These are phyloP conservation scores for Nomada goodeniana DNA, from an alignment of 2,888 invertebrate species.

Conservation along the genomic window DNA sequence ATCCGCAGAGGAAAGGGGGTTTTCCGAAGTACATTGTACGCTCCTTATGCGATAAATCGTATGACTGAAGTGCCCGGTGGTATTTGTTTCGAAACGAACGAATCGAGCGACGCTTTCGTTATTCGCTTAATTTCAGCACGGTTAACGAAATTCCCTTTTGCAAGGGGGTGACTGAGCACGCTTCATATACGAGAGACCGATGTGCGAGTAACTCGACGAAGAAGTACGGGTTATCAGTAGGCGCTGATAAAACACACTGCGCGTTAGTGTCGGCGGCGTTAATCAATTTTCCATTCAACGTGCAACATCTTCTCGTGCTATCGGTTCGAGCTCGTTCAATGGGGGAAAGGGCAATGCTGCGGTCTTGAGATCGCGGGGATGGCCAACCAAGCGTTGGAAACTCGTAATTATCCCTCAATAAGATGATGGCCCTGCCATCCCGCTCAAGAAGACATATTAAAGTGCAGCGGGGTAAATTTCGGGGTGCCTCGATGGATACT, in stretches of 20 bases:
- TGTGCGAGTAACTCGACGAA: background rate
- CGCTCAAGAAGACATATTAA: conserved; percentile 60
- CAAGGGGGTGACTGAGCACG: background rate
- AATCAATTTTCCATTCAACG: conserved; percentile 67
- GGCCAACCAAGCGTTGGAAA: conserved; percentile 41
- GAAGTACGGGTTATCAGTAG: conserved; percentile 32
- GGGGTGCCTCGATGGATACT: conserved; percentile 55
- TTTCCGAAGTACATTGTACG: background rate
- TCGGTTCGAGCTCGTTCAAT: conserved; percentile 54
- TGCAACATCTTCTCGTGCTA: conserved; percentile 53
- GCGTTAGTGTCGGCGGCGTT: conserved; percentile 42
- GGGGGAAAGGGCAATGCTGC: conserved; percentile 42
- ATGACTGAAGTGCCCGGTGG: no score
- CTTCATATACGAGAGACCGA: background rate
- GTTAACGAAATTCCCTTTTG: background rate
- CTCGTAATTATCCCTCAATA: conserved; percentile 78
- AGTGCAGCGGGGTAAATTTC: conserved; percentile 54
- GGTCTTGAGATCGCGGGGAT: conserved; percentile 48
- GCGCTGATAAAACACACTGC: conserved; percentile 49
- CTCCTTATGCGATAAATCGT: background rate
- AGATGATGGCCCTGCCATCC: conserved; percentile 56
- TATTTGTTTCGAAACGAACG: background rate
- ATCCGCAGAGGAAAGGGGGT: background rate
- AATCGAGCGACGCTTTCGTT: background rate
- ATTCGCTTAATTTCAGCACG: conserved; percentile 19